Conservation (phyloP, 2,888 invertebrate species). For the Hydriomena furcata region DNA sequence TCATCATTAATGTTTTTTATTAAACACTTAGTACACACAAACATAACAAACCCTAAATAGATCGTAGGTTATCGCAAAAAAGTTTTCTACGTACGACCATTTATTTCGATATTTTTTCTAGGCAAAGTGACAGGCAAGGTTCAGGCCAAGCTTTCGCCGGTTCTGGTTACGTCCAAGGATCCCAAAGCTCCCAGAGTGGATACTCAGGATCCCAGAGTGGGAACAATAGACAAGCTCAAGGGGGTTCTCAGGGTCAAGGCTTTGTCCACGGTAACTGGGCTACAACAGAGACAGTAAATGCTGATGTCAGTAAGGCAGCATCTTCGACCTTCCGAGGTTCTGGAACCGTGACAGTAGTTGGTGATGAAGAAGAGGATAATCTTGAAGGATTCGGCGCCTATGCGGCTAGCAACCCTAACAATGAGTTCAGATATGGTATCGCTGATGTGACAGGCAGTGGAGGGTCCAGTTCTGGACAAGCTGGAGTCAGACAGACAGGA, state of each 20-base stretch:
- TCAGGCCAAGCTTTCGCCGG: slow-evolving; percentile 26
- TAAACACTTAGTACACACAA: no score
- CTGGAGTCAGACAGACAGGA: slow-evolving; percentile 13
- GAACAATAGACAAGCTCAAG: slow-evolving; percentile 30
- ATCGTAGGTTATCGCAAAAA: no score
- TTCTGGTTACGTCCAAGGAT: slow-evolving; percentile 25
- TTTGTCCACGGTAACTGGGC: slow-evolving; percentile 72
- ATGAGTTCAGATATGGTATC: slow-evolving; percentile 70
- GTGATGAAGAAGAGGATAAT: slow-evolving; percentile 67
- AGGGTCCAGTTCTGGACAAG: slow-evolving; percentile 36
- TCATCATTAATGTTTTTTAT: no score
- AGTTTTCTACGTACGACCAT: no score
- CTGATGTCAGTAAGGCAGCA: slow-evolving; percentile 70
- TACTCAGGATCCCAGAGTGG: slow-evolving; percentile 19
- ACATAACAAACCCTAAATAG: no score
- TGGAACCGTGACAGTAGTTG: slow-evolving; percentile 64
- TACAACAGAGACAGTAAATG: slow-evolving; percentile 76
- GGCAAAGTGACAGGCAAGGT: slow-evolving; percentile 1
- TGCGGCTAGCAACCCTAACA: slow-evolving; percentile 67
- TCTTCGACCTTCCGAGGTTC: slow-evolving; percentile 62
- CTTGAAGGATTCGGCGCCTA: slow-evolving; percentile 66
- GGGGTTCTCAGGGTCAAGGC: slow-evolving; percentile 47
- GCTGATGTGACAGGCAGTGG: slow-evolving; percentile 62
- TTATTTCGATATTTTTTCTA: no score
- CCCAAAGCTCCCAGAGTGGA: slow-evolving; percentile 14